phyloP scores from a whole-genome alignment of 1,140 invertebrate species.

The Ceratina japonica region DNA sequence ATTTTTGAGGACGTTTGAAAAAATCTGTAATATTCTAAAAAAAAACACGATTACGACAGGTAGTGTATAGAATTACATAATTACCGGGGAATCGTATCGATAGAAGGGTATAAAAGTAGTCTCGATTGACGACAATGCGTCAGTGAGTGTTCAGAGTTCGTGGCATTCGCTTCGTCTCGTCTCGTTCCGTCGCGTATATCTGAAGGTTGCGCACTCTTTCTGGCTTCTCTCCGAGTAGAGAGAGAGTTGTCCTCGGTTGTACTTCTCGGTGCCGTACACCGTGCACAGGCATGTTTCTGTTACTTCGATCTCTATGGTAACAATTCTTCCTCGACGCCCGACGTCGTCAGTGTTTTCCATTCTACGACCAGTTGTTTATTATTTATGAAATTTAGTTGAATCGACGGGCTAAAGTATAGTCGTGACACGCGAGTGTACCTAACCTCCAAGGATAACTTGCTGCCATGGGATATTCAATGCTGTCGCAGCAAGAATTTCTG shows the following conservation, averaged over 20 bases:
- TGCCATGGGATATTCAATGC: conserved; percentile 25
- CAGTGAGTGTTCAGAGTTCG: conserved; percentile 42
- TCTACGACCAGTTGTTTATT: not conserved
- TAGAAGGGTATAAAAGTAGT: conserved; percentile 40
- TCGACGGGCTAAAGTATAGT: not conserved
- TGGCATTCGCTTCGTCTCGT: conserved; percentile 12
- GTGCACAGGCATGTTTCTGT: no score
- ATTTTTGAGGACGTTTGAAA: no score
- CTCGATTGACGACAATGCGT: conserved; percentile 38
- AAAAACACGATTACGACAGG: not conserved
- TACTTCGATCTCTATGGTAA: not conserved
- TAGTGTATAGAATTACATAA: conserved; percentile 24
- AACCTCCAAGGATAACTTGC: conserved; percentile 14
- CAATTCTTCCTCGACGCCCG: not conserved
- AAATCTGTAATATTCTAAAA: no score
- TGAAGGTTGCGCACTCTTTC: no score
- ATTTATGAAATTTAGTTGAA: no score
- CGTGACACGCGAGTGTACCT: not conserved
- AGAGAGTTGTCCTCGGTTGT: not conserved
- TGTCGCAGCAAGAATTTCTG: not conserved
- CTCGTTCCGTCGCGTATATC: no score
- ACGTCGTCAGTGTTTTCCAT: not conserved
- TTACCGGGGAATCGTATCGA: conserved; percentile 23
- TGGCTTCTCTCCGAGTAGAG: no score
- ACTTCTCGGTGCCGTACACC: not conserved